A percentile compares a stretch with the other conserved stretches of the same genome.
phyloP scores from a whole-genome alignment of 2,888 invertebrate genomes.

The Gerris lacustris region DNA sequence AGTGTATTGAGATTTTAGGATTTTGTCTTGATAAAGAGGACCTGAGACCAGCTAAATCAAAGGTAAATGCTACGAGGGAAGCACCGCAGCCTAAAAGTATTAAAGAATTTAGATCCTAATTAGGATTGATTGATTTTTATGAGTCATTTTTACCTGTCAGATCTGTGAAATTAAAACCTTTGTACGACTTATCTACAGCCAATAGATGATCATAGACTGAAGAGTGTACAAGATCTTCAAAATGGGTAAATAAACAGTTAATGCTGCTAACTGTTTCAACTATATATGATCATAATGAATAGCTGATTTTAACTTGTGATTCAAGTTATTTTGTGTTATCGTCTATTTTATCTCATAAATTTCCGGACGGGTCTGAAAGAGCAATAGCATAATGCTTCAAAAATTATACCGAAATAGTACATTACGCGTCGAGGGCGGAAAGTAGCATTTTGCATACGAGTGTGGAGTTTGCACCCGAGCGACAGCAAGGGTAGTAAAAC shows the following conservation, averaged over 20 bases:
- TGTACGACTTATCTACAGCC: neutral
- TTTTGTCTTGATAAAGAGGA: constrained; percentile 4
- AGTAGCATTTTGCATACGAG: too few species aligned
- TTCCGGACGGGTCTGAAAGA: constrained; percentile 3
- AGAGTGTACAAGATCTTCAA: neutral
- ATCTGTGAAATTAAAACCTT: constrained; percentile 8
- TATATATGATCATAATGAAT: constrained; percentile 8
- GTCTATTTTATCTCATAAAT: constrained; percentile 6
- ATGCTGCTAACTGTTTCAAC: neutral
- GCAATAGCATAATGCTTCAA: constrained; percentile 8
- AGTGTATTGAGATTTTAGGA: neutral
- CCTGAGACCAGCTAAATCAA: constrained; percentile 5
- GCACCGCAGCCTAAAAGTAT: constrained; percentile 7
- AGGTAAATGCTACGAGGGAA: neutral
- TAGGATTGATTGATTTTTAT: constrained; percentile 12
- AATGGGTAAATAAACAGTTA: constrained; percentile 8
- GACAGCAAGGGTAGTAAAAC: too few species aligned
- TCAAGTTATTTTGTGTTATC: constrained; percentile 9
- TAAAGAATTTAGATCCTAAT: neutral
- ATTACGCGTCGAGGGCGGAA: too few species aligned
- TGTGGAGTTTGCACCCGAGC: too few species aligned
- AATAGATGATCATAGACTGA: neutral
- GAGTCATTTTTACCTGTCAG: constrained; percentile 7
- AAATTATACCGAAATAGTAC: constrained; percentile 13
- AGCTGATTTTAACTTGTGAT: constrained; percentile 10